A percentile compares a stretch with the other conserved stretches of the same genome.
Evolutionary conservation across 2,797 vertebrate species (phyloP).

Genomic region (Margarornis squamiger): DNA sequence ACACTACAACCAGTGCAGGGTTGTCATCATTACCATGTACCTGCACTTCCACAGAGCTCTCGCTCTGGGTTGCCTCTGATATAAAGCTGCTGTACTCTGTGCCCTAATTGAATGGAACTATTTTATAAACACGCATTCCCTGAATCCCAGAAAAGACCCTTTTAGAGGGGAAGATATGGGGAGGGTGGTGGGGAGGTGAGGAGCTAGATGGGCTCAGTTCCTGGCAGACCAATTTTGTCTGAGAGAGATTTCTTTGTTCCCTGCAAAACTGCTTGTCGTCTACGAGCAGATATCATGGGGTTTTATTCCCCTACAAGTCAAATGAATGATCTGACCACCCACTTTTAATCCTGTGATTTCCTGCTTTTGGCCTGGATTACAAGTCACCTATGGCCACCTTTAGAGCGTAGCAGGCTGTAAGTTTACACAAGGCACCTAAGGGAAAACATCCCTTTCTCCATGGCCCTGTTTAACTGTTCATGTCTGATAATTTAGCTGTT

Average conservation of each 20-base stretch:
- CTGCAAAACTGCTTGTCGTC: constrained; percentile 44
- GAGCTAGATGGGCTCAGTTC: constrained; percentile 66
- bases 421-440: constrained; percentile 7
- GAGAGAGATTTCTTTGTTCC: constrained; percentile 64
- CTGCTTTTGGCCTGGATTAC: constrained; percentile 51
- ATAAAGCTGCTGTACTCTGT: constrained; percentile 71
- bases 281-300: background rate
- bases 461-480: background rate
- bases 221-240: constrained; percentile 60
- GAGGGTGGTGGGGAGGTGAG: constrained; percentile 71
- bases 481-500: background rate
- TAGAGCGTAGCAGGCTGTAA: background rate
- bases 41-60: constrained; percentile 71
- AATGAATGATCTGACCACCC: constrained; percentile 64
- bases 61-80: constrained; percentile 72
- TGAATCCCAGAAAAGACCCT: constrained; percentile 73
- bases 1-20: constrained; percentile 74
- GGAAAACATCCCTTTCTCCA: background rate
- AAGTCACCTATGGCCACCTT: constrained; percentile 50
- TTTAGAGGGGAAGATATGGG: constrained; percentile 68
- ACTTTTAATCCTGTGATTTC: constrained; percentile 59
- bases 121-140: constrained; percentile 73
- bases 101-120: constrained; percentile 76
- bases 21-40: constrained; percentile 75
- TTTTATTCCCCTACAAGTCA: constrained; percentile 30